A percentile compares a stretch with the other conserved stretches of the same genome.
phyloP scores from a whole-genome alignment of 2,113 vertebrate genomes.

The Dolichotis patagonum region DNA sequence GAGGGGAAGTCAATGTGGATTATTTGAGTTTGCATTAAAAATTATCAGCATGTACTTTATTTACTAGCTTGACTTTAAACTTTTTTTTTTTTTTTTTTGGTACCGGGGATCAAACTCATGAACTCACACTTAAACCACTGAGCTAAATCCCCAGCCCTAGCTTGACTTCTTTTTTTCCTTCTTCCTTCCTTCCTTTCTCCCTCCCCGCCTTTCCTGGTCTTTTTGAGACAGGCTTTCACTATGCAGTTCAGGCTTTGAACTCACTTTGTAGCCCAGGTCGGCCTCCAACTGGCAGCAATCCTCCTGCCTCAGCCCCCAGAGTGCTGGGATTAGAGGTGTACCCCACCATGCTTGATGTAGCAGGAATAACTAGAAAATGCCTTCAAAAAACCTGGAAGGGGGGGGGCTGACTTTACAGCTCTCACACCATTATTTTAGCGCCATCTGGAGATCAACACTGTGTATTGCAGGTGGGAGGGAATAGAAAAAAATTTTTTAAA shows the following conservation, averaged over 20 bases:
- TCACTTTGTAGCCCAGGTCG: not conserved
- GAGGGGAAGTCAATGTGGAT: not conserved
- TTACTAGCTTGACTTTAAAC: not conserved
- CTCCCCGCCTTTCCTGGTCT: no score
- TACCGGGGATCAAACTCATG: no score
- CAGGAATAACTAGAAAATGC: not conserved
- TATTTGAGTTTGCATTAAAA: conserved; percentile 1
- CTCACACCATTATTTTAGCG: not conserved
- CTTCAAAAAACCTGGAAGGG: not conserved
- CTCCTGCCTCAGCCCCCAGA: not conserved
- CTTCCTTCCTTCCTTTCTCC: no score
- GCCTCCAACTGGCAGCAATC: not conserved
- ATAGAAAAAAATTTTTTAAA: accelerated
- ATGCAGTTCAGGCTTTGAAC: not conserved
- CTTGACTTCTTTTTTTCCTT: not conserved
- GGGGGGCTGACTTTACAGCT: not conserved
- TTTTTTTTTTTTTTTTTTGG: no score
- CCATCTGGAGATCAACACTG: conserved; percentile 41
- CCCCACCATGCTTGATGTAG: not conserved
- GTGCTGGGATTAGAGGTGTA: not conserved
- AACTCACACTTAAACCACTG: no score
- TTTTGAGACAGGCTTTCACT: not conserved
- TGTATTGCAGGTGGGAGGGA: not conserved
- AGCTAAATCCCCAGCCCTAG: no score
- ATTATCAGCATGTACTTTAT: not conserved